Evolutionary conservation across 2,797 vertebrate genomes (phyloP).

Genomic region (Taenioides sp.): DNA sequence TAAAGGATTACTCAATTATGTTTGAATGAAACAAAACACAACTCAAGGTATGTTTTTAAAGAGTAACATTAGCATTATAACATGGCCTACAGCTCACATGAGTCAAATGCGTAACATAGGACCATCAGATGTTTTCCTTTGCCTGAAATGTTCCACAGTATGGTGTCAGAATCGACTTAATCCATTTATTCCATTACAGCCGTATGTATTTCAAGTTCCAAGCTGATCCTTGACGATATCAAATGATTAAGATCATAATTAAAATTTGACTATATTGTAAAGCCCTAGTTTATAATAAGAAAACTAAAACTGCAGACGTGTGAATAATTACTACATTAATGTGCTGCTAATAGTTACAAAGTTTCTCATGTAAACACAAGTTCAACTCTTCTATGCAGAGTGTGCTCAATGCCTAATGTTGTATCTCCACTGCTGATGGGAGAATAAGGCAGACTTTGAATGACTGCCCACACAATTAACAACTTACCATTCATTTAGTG

Average conservation of each 20-base stretch:
- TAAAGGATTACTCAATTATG: no score
- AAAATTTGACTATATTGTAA: not conserved
- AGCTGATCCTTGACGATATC: no score
- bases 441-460: conserved; percentile 62
- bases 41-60: no score
- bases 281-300: not conserved
- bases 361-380: not conserved
- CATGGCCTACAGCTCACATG: no score
- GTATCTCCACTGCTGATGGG: conserved; percentile 54
- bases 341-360: not conserved
- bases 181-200: no score
- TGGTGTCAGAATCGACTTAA: no score
- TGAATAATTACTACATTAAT: not conserved
- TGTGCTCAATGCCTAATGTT: conserved; percentile 36
- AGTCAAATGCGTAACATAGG: no score
- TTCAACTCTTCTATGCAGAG: conserved; percentile 33
- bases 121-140: no score
- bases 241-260: not conserved
- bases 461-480: conserved; percentile 70
- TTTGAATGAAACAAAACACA: no score
- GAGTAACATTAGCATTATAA: no score
- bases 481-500: conserved; percentile 65
- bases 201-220: no score
- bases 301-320: not conserved
- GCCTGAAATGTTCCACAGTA: no score